These are phyloP conservation scores for Stenichneumon culpator DNA, from an alignment of 2,888 invertebrate species.

Conservation along the genomic window DNA sequence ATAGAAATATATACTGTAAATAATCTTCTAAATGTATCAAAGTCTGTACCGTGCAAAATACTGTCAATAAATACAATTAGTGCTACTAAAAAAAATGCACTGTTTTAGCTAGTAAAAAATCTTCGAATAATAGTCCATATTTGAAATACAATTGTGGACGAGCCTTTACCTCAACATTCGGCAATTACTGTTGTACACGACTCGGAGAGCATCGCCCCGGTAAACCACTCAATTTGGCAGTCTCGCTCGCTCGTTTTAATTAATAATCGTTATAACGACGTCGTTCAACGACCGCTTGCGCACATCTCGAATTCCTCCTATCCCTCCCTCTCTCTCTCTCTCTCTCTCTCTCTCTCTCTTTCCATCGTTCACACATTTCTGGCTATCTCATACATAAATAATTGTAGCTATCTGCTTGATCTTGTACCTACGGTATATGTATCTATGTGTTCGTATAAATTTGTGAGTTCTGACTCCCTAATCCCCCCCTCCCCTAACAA, in stretches of 20 bases:
- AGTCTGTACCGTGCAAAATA: no score
- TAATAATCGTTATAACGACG: constrained; percentile 62
- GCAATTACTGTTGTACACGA: not conserved
- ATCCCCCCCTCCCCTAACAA: not conserved
- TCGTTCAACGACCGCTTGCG: constrained; percentile 43
- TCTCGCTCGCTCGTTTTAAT: constrained; percentile 52
- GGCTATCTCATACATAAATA: constrained; percentile 37
- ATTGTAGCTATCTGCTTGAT: constrained; percentile 4
- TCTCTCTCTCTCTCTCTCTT: not conserved
- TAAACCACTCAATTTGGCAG: constrained; percentile 43
- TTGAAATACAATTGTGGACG: not conserved
- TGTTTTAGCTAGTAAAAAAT: not conserved
- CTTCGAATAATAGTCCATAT: not conserved
- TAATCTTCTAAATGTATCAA: no score
- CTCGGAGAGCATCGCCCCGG: constrained; percentile 3
- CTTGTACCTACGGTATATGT: not conserved
- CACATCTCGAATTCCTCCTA: constrained; percentile 14
- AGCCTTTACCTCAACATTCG: constrained; percentile 6
- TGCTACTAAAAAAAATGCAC: no score
- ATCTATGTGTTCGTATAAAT: constrained; percentile 18
- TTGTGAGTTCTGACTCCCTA: constrained; percentile 14
- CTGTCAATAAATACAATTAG: no score
- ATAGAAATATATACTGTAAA: no score
- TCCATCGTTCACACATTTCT: constrained; percentile 20
- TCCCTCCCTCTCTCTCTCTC: not conserved